Evolutionary conservation across 2,797 vertebrate species (phyloP).

Genomic region (Channallabes apus): DNA sequence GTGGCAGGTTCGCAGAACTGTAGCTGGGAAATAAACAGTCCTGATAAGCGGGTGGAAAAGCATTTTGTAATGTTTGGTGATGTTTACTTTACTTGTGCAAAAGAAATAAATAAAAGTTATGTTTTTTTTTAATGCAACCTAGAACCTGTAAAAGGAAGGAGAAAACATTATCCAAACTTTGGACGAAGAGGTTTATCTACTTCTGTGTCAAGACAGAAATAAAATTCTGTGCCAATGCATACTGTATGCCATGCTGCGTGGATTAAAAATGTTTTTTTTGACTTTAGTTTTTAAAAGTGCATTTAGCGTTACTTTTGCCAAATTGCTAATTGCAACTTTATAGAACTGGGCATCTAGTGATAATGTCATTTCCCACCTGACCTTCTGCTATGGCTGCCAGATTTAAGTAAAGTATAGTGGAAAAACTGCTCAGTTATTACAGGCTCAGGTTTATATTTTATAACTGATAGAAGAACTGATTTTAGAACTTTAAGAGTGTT

Average conservation of each 20-base stretch:
- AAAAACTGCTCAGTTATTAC: neutral
- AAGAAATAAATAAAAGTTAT: neutral
- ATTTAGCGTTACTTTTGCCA: neutral
- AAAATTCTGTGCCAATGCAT: neutral
- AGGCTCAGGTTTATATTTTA: neutral
- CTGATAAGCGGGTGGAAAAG: neutral
- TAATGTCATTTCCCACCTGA: neutral
- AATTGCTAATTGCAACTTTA: too few relatives aligned
- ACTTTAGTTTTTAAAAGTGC: neutral
- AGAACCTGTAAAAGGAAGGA: neutral
- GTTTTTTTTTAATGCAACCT: neutral
- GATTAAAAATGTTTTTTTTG: neutral
- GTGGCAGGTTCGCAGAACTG: neutral
- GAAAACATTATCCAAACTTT: neutral
- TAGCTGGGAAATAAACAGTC: neutral
- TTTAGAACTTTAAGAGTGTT: too few relatives aligned
- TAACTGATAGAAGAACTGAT: neutral
- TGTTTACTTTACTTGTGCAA: neutral
- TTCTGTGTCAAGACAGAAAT: neutral
- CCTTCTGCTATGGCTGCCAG: neutral
- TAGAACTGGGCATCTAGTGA: neutral
- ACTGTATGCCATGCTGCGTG: too few relatives aligned
- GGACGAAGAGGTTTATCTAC: neutral
- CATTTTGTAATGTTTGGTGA: neutral
- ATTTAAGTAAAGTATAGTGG: neutral